These are phyloP conservation scores for Metacarcinus magister DNA, from an alignment of 2,888 invertebrate species.

Conservation along the genomic window DNA sequence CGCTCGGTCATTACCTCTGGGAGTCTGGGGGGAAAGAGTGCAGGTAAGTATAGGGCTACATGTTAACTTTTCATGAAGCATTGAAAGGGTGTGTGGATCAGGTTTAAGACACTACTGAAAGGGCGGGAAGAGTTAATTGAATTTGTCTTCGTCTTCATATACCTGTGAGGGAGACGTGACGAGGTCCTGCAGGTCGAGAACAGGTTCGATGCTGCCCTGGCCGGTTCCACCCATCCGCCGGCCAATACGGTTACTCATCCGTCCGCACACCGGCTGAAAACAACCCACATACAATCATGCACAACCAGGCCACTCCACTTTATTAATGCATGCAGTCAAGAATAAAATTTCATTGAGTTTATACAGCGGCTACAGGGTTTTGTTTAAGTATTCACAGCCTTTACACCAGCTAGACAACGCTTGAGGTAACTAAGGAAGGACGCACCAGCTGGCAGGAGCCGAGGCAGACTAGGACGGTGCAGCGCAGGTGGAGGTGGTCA, in stretches of 20 bases:
- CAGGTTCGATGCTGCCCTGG: slow-evolving; percentile 65
- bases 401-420: neutral
- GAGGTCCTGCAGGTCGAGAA: slow-evolving; percentile 49
- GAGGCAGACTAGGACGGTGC: slow-evolving; percentile 91
- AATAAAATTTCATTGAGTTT: neutral
- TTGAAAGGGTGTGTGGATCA: neutral
- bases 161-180: slow-evolving; percentile 51
- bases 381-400: neutral
- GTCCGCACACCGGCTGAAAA: slow-evolving; percentile 67
- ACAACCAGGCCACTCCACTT: neutral
- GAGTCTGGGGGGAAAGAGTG: neutral
- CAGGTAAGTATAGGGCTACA: neutral
- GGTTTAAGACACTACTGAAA: neutral
- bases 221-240: slow-evolving; percentile 80
- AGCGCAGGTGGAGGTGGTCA: slow-evolving; percentile 91
- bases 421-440: neutral
- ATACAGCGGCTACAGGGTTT: neutral
- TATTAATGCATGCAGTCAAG: neutral
- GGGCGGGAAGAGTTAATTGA: neutral
- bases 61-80: neutral
- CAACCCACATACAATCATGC: neutral
- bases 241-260: slow-evolving; percentile 81
- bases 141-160: no score
- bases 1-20: slow-evolving; percentile 64
- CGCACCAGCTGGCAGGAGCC: slow-evolving; percentile 89